Evolutionary conservation across 2,113 vertebrate species (phyloP), one percentile per base, ranked within the genome.

Genomic region (Hippocampus barbouri): DNA sequence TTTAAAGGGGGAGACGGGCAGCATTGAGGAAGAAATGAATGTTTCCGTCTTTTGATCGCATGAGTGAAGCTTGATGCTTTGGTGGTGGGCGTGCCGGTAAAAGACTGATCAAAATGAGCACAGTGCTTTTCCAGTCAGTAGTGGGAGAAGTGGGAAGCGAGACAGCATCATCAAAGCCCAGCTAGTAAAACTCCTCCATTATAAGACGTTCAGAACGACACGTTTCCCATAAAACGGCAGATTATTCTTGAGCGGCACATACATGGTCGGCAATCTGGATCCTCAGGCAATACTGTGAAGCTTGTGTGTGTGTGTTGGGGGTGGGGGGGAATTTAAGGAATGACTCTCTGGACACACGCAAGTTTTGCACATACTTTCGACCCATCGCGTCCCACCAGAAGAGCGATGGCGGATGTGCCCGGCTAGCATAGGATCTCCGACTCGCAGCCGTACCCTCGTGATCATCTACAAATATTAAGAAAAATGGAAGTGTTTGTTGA

Each of bases 31-130:
- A 66, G 71, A 63, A 78, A 77, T 83, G 64, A 79, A 83, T 79
- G 73, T 76, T 16, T 64, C 41, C 53, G 53, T 61, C 74, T 80
- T 79, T 72, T 80, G 78, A 80, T 82, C 49, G 23, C 72, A 74
- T 23, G 63, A 72, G 70, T 70, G 66, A 54, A 56, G 47, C 38
- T 49, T 45, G 59, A 65, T 70, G 78, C 68, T 30, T 68, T 4
- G 25, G 59, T 25, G 60, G 49, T 25, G 51, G 65, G 57, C 18
- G 72, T 64, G 56, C 7, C 8, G 1, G 74, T 80, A 75, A 85
- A 87, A 79, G 69, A 75, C 62, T 85, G 87, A 61, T 82, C 45
- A 80, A 90, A 86, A 85, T 88, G 85, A 89, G 87, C 85, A 86
- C 75, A 76, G 43, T 63, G 45, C 11, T 3, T 47, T 47, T 47